These are phyloP conservation scores for Loxodonta africana DNA, from an alignment of 2,113 vertebrate genomes.

Conservation along the genomic window DNA sequence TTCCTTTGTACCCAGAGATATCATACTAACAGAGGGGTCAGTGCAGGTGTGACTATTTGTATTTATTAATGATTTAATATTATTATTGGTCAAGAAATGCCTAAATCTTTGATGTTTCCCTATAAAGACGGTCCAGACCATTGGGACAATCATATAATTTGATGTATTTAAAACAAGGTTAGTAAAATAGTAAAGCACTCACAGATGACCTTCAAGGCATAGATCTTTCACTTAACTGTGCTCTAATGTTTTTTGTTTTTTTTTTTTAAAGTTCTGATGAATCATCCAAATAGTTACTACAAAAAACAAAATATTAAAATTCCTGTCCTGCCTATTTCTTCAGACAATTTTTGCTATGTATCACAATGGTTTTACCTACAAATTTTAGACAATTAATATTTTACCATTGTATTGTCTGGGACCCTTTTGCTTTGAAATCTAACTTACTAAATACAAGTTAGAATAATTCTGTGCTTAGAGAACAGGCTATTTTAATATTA, in stretches of 20 bases:
- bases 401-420: not conserved
- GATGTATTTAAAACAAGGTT: not conserved
- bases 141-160: not conserved
- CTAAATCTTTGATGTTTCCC: not conserved
- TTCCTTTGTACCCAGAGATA: not conserved
- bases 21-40: not conserved
- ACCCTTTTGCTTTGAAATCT: conserved; percentile 75
- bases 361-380: not conserved
- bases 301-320: conserved; percentile 32
- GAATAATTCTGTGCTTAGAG: not conserved
- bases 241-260: not conserved
- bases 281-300: not conserved
- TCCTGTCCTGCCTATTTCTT: not conserved
- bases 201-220: not conserved
- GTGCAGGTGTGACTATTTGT: not conserved
- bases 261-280: not conserved
- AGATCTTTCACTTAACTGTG: not conserved
- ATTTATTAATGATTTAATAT: not conserved
- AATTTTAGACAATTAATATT: not conserved
- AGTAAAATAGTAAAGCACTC: not conserved
- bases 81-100: not conserved
- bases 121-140: not conserved
- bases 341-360: not conserved
- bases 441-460: conserved; percentile 41
- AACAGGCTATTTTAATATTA: not conserved